Conservation (phyloP, 2,888 invertebrate species). For the Atherix ibis region DNA sequence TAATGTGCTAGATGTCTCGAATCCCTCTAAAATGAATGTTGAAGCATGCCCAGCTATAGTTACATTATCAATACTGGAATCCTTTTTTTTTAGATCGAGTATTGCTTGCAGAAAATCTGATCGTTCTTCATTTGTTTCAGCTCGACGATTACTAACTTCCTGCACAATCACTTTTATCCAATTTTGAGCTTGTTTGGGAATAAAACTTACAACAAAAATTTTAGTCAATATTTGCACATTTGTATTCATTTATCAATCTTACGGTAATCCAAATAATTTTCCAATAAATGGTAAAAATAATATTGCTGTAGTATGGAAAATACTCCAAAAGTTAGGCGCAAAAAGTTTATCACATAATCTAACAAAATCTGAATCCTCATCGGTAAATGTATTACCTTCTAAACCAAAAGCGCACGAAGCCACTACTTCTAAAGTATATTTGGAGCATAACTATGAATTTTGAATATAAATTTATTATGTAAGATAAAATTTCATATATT, state of each 20-base stretch:
- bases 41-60: slow-evolving; percentile 6
- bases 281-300: neutral
- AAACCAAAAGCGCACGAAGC: slow-evolving; percentile 9
- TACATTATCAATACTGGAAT: neutral
- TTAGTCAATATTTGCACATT: neutral
- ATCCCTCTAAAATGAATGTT: slow-evolving; percentile 9
- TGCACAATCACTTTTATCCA: slow-evolving; percentile 2
- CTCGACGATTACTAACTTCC: neutral
- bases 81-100: slow-evolving; percentile 5
- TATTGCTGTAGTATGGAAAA: slow-evolving; percentile 4
- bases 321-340: slow-evolving; percentile 6
- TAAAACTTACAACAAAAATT: slow-evolving; percentile 1
- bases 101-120: slow-evolving; percentile 5
- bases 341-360: slow-evolving; percentile 7
- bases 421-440: slow-evolving; percentile 10
- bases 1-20: slow-evolving; percentile 10
- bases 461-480: neutral
- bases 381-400: slow-evolving; percentile 11
- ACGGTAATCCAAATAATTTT: slow-evolving; percentile 1
- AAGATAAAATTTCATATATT: neutral
- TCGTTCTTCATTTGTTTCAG: neutral
- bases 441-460: slow-evolving; percentile 7
- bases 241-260: neutral
- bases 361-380: slow-evolving; percentile 8
- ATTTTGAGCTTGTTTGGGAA: slow-evolving; percentile 2